phyloP scores from a whole-genome alignment of 1,140 invertebrate species.

The Planococcus citri region DNA sequence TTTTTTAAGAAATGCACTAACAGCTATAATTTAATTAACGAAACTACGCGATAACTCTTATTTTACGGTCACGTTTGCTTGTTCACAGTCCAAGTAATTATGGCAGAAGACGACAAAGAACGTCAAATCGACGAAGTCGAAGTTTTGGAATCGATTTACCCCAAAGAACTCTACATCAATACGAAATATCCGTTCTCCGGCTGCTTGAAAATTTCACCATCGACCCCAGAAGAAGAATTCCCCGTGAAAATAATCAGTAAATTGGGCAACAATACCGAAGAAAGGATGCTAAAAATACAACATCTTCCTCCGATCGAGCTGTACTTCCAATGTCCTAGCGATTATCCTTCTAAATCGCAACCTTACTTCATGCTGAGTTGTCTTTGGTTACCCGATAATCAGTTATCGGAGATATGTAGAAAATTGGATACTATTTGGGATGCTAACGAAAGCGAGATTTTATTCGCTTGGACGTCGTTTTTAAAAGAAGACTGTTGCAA shows the following conservation, averaged over 20 bases:
- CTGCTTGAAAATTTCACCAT: neutral
- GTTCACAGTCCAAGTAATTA: too few species aligned
- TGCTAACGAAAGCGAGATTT: constrained; percentile 23
- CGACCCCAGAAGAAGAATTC: neutral
- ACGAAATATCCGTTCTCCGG: neutral
- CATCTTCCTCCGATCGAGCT: neutral
- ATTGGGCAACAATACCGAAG: neutral
- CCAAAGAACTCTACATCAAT: neutral
- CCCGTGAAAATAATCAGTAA: neutral
- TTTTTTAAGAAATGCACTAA: too few species aligned
- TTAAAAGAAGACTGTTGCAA: constrained; percentile 23
- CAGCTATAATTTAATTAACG: too few species aligned
- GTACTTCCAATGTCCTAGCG: neutral
- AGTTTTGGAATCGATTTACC: neutral
- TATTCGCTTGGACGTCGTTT: constrained; percentile 26
- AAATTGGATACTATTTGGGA: constrained; percentile 26
- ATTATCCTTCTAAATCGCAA: neutral
- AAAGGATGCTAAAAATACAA: neutral
- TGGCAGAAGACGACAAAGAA: neutral
- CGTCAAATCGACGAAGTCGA: neutral
- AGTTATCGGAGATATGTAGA: neutral
- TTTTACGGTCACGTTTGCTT: too few species aligned
- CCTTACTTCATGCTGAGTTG: neutral
- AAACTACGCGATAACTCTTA: too few species aligned
- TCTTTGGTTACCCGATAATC: neutral